Percentiles rank a stretch among this genome's conserved stretches.
phyloP scores from a whole-genome alignment of 2,888 invertebrate genomes.

The Apotomis betuletana region DNA sequence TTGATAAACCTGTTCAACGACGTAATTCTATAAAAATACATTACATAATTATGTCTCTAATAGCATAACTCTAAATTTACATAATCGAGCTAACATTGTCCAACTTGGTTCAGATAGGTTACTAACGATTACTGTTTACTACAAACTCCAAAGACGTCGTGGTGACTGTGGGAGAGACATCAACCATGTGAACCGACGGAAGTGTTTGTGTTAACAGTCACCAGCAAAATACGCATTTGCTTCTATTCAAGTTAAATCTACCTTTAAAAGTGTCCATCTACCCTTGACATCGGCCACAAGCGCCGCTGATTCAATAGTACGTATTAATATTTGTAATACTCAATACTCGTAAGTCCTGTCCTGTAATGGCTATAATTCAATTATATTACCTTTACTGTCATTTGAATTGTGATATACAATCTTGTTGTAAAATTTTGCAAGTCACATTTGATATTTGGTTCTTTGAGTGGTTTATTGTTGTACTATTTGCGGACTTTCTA shows the following conservation, averaged over 20 bases:
- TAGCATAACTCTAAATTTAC: no score
- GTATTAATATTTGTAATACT: slow-evolving; percentile 17
- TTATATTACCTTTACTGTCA: slow-evolving; percentile 26
- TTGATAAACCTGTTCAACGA: no score
- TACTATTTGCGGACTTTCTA: slow-evolving; percentile 22
- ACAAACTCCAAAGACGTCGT: not conserved
- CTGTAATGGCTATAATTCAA: slow-evolving; percentile 29
- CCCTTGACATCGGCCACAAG: slow-evolving; percentile 11
- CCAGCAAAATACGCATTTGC: not conserved
- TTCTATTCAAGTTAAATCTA: slow-evolving; percentile 1
- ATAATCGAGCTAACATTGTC: not conserved
- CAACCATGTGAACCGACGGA: slow-evolving; percentile 4
- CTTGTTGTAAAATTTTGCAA: slow-evolving; percentile 25
- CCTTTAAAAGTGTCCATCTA: slow-evolving; percentile 15
- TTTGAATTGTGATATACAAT: slow-evolving; percentile 28
- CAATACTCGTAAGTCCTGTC: slow-evolving; percentile 11
- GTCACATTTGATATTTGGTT: slow-evolving; percentile 30
- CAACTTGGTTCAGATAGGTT: slow-evolving; percentile 1
- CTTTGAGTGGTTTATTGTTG: slow-evolving; percentile 15
- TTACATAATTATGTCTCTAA: no score
- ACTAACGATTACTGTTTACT: not conserved
- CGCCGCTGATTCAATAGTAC: slow-evolving; percentile 22
- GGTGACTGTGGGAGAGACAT: slow-evolving; percentile 1
- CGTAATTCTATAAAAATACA: no score
- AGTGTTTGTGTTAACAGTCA: not conserved